A percentile compares a stretch with the other conserved stretches of the same genome.
These are phyloP conservation scores for Protobothrops flavoviridis DNA, from an alignment of 2,113 vertebrate genomes.

Conservation along the genomic window DNA sequence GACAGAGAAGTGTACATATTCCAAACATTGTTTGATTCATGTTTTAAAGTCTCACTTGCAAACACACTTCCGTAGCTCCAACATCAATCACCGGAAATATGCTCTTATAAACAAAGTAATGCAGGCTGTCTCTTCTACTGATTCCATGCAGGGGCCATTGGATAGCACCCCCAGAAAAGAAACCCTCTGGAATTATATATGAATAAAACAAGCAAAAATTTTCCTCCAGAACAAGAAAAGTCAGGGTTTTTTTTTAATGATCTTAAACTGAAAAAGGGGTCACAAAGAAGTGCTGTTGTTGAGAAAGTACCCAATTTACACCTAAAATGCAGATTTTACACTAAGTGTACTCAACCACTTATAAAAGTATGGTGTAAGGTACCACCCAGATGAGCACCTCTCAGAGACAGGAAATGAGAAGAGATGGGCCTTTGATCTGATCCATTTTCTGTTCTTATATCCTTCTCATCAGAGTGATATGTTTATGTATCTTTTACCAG, in stretches of 20 bases:
- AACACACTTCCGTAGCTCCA: conserved; percentile 67
- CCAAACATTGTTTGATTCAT: conserved; percentile 80
- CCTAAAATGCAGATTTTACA: fast-evolving
- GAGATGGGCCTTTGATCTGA: not conserved
- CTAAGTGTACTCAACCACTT: not conserved
- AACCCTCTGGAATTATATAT: not conserved
- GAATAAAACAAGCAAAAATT: not conserved
- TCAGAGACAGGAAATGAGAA: not conserved
- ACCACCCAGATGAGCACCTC: not conserved
- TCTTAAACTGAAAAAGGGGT: not conserved
- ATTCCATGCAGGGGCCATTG: conserved; percentile 47
- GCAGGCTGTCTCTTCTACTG: conserved; percentile 67
- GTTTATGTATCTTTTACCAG: not conserved
- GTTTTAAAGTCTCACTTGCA: conserved; percentile 71
- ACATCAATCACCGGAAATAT: conserved; percentile 76
- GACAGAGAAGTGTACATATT: conserved; percentile 70
- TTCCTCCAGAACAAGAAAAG: conserved; percentile 35
- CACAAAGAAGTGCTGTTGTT: not conserved
- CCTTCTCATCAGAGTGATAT: not conserved
- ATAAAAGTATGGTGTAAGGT: fast-evolving
- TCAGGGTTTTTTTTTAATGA: fast-evolving
- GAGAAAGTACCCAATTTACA: fast-evolving
- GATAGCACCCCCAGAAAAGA: conserved; percentile 45
- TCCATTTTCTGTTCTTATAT: not conserved
- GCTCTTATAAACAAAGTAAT: conserved; percentile 75